Evolutionary conservation across 1,140 invertebrate genomes (phyloP), one percentile per base, ranked within the genome.

Genomic region (Xylocopa sonorina): DNA sequence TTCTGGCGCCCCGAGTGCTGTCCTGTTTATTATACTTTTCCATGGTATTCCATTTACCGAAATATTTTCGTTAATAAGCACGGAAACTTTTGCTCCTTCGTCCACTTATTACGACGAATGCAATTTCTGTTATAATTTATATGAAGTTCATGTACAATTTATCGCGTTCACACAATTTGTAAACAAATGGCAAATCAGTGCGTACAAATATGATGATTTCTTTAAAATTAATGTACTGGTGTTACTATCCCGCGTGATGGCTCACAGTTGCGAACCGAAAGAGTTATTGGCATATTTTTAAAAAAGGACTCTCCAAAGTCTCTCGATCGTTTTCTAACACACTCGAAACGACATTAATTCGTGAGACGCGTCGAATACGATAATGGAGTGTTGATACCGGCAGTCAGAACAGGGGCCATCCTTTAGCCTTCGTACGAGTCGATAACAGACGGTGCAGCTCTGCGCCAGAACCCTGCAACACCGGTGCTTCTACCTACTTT

Each of bases 401-500:
- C 41, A 77, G 69, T 48, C 64, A 50, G 53, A 16, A 18, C 32
- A 43, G 7, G 29, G 9, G 14, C 34, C 43, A 46, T 67, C 38
- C 41, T 68, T 57, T 32, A 43, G 63, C n/a, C 34, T 60, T 48
- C 41, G 51, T 60, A 27, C 43, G 48, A 78, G 66, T 78, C 75
- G 66, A 71, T 71, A 78, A 60, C 66, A 60, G 51, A 29, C 51
- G 43, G 50, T 4, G 38, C n/a, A 21, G 27, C 41, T 27, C 43
- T 32, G 50, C 24, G 18, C 34, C 10, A 18, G 32, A 32, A n/a
- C n/a, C 7, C 48, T 63, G 63, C 76, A 79, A 78, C 32, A 50
- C 50, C 66, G 68, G 62, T 80, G 46, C 72, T 55, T 73, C 78
- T 69, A 67, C 72, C 83, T 85, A 74, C 74, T 85, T 85, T 85